Evolutionary conservation across 64 coral and sea anemone species (phyloP).

Genomic region (Montipora cactus): DNA sequence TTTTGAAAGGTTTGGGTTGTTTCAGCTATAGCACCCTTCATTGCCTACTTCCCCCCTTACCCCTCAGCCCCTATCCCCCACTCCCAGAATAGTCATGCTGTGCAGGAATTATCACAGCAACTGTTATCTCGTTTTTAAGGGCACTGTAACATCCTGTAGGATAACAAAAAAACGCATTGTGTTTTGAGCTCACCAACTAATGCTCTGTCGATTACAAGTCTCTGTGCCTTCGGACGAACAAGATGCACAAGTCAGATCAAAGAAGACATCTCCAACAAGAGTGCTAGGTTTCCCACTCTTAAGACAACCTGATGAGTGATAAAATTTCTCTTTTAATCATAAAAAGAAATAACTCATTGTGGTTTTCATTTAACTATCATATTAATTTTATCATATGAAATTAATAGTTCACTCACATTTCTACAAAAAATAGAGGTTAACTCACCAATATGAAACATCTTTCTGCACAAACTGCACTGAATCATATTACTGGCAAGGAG

Average conservation of each 20-base stretch:
- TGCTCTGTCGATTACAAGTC: slow-evolving; percentile 52
- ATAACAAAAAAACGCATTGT: not conserved
- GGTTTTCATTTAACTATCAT: not conserved
- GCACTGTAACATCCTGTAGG: not conserved
- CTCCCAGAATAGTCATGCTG: no score
- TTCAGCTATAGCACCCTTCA: no score
- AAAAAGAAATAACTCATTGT: no score
- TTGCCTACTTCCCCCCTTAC: no score
- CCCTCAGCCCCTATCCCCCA: no score
- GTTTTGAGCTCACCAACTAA: slow-evolving; percentile 73
- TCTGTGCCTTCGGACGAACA: slow-evolving; percentile 74
- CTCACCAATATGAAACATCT: slow-evolving; percentile 82
- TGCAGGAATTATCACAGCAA: no score
- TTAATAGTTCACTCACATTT: not conserved
- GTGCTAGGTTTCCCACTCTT: slow-evolving; percentile 60
- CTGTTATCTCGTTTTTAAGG: no score
- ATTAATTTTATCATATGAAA: not conserved
- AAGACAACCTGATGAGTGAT: slow-evolving; percentile 63
- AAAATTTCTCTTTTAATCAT: not conserved
- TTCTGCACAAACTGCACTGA: slow-evolving; percentile 68
- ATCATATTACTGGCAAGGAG: slow-evolving; percentile 57
- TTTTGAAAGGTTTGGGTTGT: no score
- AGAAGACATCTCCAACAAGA: slow-evolving; percentile 86
- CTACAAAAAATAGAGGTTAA: not conserved
- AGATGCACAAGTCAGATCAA: slow-evolving; percentile 81